phyloP scores from a whole-genome alignment of 2,113 vertebrate species.

The Rhinolophus sinicus region DNA sequence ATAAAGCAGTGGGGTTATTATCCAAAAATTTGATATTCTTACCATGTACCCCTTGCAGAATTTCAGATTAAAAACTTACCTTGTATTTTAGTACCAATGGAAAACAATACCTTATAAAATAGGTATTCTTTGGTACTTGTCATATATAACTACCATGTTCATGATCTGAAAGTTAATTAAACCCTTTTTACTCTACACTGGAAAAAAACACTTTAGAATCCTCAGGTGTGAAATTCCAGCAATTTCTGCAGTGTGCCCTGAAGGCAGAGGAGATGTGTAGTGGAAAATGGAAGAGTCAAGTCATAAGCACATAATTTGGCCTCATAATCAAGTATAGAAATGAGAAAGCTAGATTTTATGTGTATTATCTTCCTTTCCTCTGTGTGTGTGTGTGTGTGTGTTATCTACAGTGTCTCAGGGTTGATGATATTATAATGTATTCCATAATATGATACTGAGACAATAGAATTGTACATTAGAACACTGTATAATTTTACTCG shows the following conservation, averaged over 20 bases:
- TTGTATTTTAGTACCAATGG: background rate
- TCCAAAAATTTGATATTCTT: background rate
- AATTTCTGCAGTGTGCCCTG: background rate
- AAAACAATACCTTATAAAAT: background rate
- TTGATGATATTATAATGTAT: background rate
- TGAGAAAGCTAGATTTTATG: background rate
- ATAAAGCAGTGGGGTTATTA: background rate
- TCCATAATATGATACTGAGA: background rate
- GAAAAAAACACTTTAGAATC: background rate
- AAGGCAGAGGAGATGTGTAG: background rate
- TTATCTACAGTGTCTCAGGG: background rate
- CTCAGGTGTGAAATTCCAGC: background rate
- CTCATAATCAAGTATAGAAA: background rate
- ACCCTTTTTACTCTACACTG: background rate
- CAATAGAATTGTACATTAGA: too few relatives aligned
- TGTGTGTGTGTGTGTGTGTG: background rate
- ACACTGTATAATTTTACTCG: too few relatives aligned
- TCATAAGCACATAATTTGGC: background rate
- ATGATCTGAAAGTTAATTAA: background rate
- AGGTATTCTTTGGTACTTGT: background rate
- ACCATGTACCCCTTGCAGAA: background rate
- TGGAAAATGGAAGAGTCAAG: background rate
- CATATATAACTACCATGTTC: background rate
- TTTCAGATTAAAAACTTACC: background rate
- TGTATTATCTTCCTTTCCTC: background rate